Base-by-base conservation (phyloP, 2,797 vertebrate genomes). In the Echiichthys vipera region DNA sequence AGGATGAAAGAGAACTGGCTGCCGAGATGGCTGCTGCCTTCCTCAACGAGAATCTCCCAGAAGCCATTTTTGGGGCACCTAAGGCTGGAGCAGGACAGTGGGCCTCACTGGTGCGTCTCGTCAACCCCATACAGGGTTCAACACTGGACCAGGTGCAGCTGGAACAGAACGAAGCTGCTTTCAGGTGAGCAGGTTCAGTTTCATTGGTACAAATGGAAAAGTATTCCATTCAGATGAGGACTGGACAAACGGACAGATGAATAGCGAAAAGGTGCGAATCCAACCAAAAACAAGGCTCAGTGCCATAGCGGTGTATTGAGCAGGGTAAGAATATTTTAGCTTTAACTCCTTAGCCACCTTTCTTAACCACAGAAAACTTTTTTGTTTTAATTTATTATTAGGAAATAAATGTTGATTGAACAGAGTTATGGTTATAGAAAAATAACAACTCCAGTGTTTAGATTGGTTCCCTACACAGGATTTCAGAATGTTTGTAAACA, bases 1-100 rank as follows among this genome's bases (percentile, higher is more conserved):
- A 99, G 75, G 98, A 99, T 42, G 98, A 99, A 75, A 90, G 98
- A 54, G 98, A 99, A 61, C 85, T 99, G 58, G 98, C 98, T 2
- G 98, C 98, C 1, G 98, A 99, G 92, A 99, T 99, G 98, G 98
- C 98, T 0, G 98, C 98, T 0, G 97, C 97, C 1, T 99, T 99
- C 83, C 95, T 99, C 54, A 99, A 99, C 0, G 98, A 99, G 90
- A 99, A 99, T 76, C 96, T 99, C n/a, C 97, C 98, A 0, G 98
- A 99, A 81, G 96, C 97, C 43, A 98, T 99, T 74, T 99, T 99
- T 5, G 98, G 98, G 9, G 95, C 98, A 1, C 98, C 98, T 4
- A 99, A 99, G 89, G 98, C 98, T 1, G 98, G 98, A 15, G 96
- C 96, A 0, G 98, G 98, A 0, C 98, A 99, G 89, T 99, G 98